Evolutionary conservation across 1,140 invertebrate species (phyloP).

Genomic region (Drosophila orena): DNA sequence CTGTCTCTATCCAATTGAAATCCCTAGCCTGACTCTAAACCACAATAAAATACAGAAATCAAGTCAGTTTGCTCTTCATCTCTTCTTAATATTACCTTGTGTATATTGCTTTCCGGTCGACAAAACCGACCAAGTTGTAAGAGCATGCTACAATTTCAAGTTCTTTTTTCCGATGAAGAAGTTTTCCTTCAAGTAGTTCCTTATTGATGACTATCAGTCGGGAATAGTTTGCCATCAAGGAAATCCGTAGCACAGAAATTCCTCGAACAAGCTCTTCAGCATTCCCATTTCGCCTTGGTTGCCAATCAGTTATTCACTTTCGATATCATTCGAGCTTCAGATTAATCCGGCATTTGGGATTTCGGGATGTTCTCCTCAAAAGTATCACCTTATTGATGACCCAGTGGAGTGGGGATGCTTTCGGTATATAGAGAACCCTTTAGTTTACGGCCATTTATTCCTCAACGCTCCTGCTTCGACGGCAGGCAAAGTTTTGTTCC

Average conservation of each 20-base stretch:
- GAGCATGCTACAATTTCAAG: neutral
- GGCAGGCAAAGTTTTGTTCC: slow-evolving; percentile 58
- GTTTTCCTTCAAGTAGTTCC: slow-evolving; percentile 2
- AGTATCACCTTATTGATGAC: slow-evolving; percentile 42
- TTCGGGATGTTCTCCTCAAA: slow-evolving; percentile 2
- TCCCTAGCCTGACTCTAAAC: too few species aligned
- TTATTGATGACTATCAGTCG: slow-evolving; percentile 22
- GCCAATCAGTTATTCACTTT: slow-evolving; percentile 24
- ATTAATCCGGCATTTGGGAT: slow-evolving; percentile 44
- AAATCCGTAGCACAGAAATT: slow-evolving; percentile 7
- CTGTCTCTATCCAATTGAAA: too few species aligned
- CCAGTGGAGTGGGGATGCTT: neutral
- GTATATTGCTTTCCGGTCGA: too few species aligned
- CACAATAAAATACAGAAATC: neutral
- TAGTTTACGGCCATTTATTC: slow-evolving; percentile 66
- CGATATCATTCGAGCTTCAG: slow-evolving; percentile 20
- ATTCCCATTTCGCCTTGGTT: neutral
- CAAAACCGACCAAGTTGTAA: too few species aligned
- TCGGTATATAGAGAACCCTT: slow-evolving; percentile 21
- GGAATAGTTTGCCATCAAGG: neutral
- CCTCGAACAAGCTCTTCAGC: neutral
- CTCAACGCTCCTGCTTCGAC: slow-evolving; percentile 56
- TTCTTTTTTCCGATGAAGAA: neutral
- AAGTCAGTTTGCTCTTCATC: neutral
- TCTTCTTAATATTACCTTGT: too few species aligned